Evolutionary conservation across 2,113 vertebrate species (phyloP), one percentile per base, ranked within the genome.

Genomic region (Callipepla californica): DNA sequence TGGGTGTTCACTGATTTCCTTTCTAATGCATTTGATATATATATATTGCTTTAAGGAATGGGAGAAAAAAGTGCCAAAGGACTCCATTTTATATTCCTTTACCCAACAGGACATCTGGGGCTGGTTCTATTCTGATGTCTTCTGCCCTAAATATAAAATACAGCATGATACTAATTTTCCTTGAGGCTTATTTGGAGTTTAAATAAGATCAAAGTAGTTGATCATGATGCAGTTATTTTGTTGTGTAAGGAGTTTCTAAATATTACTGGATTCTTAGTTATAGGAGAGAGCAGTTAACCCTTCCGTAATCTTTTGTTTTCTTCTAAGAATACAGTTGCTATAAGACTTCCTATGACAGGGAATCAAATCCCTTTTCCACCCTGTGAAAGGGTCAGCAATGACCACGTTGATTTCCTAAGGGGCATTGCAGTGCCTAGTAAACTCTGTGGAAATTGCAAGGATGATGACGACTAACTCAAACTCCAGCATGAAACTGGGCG

Each of bases 191-290:
- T 78, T 92, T 87, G 81, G 50, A 91, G 59, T 22, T 1, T 85
- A 95, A 92, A 44, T 80, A 89, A 85, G 55, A 48, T 1, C 0
- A 63, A 81, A 57, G 44, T 89, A 70, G 50, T 72, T 78, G 30
- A 48, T 87, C 48, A 32, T 32, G 65, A 14, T 47, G 48, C 34
- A 68, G 62, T 63, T 94, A 68, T 89, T 89, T 91, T 87, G 32
- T 93, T 89, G 57, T 89, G 51, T 55, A 87, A 81, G 40, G 5
- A 4, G 6, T 85, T 87, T 85, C 73, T 91, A 91, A 81, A 79
- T 87, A 85, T 57, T 89, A 93, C 51, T 81, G 13, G 81, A 82
- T 76, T 94, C 92, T 91, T 89, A 85, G 80, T 76, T 94, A 89
- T 61, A 53, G 47, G 42, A 42, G 42, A 42, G 20, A 84, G 28